Evolutionary conservation across 2,888 invertebrate genomes (phyloP).

Genomic region (Anoplius nigerrimus): DNA sequence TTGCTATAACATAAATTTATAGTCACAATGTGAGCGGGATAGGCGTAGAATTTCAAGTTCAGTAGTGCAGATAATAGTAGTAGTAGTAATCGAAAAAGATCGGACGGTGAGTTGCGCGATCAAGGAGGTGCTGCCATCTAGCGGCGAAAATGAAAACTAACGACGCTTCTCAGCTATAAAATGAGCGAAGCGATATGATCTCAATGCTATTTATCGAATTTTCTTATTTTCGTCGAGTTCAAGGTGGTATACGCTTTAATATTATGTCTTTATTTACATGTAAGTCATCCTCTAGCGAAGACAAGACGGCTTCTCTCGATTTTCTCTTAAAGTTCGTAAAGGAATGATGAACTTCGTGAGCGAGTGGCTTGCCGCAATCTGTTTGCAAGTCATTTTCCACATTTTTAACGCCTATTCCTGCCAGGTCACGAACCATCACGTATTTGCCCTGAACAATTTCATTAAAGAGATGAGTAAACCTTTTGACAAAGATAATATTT

Average conservation of each 20-base stretch:
- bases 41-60: no score
- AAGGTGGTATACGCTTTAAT: background rate
- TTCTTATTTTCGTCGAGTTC: background rate
- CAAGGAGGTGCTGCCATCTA: constrained; percentile 13
- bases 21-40: no score
- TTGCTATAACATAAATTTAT: constrained; percentile 63
- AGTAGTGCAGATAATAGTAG: no score
- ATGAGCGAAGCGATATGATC: background rate
- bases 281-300: constrained; percentile 74
- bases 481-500: no score
- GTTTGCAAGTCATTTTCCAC: constrained; percentile 78
- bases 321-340: constrained; percentile 72
- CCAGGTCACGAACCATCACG: constrained; percentile 82
- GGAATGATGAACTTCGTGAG: constrained; percentile 64
- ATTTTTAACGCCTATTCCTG: constrained; percentile 80
- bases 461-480: background rate
- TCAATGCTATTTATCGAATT: background rate
- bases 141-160: background rate
- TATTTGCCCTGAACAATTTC: constrained; percentile 79
- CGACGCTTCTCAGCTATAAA: no score
- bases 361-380: constrained; percentile 64
- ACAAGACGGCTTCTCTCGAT: constrained; percentile 72
- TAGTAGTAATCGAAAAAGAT: no score
- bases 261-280: constrained; percentile 56
- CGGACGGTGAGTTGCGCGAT: background rate